Conservation (phyloP, 2,113 vertebrate genomes). For the Dipodomys spectabilis region DNA sequence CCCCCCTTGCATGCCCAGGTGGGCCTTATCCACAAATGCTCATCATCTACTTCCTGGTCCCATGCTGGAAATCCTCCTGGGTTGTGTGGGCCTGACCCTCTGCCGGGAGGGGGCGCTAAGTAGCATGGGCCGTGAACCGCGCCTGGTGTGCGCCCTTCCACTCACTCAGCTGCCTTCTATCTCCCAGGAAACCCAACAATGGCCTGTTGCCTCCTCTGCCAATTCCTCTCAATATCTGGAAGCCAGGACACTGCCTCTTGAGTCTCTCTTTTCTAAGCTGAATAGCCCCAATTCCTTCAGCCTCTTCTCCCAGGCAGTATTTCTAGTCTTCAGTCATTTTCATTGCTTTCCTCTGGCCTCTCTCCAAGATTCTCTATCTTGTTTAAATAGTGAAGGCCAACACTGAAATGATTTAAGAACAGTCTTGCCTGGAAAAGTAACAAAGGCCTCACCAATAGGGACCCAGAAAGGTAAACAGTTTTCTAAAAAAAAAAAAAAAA, state of each 20-base stretch:
- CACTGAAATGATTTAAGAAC: conserved; percentile 75
- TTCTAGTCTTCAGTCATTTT: conserved; percentile 68
- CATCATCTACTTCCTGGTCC: no score
- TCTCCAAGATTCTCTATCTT: conserved; percentile 75
- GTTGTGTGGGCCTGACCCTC: background rate
- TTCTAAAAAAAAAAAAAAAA: conserved; percentile 49
- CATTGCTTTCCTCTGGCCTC: conserved; percentile 74
- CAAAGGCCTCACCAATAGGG: conserved; percentile 65
- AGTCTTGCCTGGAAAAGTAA: conserved; percentile 70
- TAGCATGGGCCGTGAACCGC: rapidly evolving
- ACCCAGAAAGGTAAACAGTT: conserved; percentile 71
- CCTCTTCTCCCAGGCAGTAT: conserved; percentile 21
- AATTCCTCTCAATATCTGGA: background rate
- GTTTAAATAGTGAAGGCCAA: conserved; percentile 75
- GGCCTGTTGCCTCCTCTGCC: rapidly evolving
- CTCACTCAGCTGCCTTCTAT: rapidly evolving
- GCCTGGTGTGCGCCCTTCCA: rapidly evolving
- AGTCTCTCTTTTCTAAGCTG: background rate
- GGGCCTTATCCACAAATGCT: background rate
- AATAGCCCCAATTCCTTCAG: conserved; percentile 19
- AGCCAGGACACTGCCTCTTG: background rate
- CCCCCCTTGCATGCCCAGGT: no score
- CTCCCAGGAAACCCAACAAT: background rate
- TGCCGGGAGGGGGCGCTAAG: background rate
- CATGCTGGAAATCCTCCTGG: background rate